These are phyloP conservation scores for Trichoplusia ni DNA, from an alignment of 1,140 invertebrate genomes.

Conservation along the genomic window DNA sequence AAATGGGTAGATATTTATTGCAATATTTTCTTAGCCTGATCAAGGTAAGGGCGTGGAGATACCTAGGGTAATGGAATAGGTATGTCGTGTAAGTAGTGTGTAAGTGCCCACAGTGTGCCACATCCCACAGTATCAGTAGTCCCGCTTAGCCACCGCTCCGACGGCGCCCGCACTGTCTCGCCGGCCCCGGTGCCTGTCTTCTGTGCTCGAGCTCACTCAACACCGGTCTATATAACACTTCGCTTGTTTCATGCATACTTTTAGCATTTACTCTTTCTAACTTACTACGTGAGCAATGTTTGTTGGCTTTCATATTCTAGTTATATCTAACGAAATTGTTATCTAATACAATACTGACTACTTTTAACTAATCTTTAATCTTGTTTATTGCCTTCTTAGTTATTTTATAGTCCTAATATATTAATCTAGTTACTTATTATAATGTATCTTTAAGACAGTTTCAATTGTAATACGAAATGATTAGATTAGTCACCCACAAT, in stretches of 20 bases:
- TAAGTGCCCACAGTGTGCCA: too few relatives aligned
- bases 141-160: constrained; percentile 14
- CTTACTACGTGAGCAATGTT: constrained; percentile 37
- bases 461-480: constrained; percentile 47
- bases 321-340: constrained; percentile 43
- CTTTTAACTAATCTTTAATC: constrained; percentile 45
- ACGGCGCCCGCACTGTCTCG: constrained; percentile 4
- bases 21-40: too few relatives aligned
- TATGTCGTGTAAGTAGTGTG: constrained; percentile 7
- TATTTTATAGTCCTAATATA: constrained; percentile 45
- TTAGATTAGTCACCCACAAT: constrained; percentile 50
- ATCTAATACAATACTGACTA: constrained; percentile 37
- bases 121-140: background rate
- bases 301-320: constrained; percentile 44
- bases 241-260: constrained; percentile 50
- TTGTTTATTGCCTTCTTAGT: constrained; percentile 59
- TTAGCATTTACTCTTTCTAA: constrained; percentile 45
- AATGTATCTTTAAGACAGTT: constrained; percentile 40
- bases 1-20: too few relatives aligned
- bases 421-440: constrained; percentile 36
- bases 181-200: constrained; percentile 28
- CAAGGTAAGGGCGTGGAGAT: too few relatives aligned
- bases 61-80: too few relatives aligned
- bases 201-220: constrained; percentile 45
- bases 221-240: constrained; percentile 75